phyloP scores from a whole-genome alignment of 2,797 vertebrate genomes.

The Pipistrellus nathusii region DNA sequence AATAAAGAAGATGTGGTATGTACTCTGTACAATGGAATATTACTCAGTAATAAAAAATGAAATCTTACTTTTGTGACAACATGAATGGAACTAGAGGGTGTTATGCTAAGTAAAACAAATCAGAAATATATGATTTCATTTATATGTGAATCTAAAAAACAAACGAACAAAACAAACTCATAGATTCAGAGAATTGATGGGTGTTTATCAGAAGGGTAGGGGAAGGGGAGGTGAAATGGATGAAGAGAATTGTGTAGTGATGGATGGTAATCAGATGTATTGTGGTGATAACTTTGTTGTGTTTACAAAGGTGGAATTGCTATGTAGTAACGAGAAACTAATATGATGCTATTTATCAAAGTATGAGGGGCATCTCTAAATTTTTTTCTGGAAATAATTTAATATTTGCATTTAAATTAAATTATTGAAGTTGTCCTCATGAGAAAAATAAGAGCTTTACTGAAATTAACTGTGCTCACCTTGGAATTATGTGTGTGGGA shows the following conservation, averaged over 20 bases:
- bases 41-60: not conserved
- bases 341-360: not conserved
- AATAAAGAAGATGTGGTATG: not conserved
- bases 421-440: slow-evolving; percentile 5
- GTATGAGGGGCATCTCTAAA: not conserved
- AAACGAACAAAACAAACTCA: not conserved
- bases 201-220: not conserved
- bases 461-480: slow-evolving; percentile 22
- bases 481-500: not conserved
- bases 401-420: slow-evolving; percentile 58
- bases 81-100: not conserved
- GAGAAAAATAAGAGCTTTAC: slow-evolving; percentile 49
- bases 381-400: slow-evolving; percentile 59
- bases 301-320: not conserved
- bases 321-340: not conserved
- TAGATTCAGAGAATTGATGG: not conserved
- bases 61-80: not conserved
- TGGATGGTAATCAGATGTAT: not conserved
- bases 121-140: not conserved
- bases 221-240: not conserved
- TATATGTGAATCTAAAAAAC: not conserved
- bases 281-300: not conserved
- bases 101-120: not conserved
- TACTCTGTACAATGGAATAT: not conserved
- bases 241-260: not conserved